phyloP scores from a whole-genome alignment of 2,797 vertebrate genomes.

The Falco novaeseelandiae region DNA sequence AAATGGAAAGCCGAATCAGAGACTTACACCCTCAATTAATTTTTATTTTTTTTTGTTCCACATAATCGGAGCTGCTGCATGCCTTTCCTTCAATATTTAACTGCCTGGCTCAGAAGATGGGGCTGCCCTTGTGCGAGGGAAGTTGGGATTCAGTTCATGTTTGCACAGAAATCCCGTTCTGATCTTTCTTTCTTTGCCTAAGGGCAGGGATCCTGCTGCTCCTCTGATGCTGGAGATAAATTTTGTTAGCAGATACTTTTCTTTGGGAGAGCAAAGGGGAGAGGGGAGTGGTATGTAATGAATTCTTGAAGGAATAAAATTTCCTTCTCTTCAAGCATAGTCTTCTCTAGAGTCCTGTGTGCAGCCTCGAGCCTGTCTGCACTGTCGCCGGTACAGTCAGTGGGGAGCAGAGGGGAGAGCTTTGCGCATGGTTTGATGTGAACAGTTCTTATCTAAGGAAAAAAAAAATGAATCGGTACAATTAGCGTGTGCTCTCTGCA shows the following conservation, averaged over 20 bases:
- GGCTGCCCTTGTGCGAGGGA: background rate
- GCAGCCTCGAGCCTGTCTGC: background rate
- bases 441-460: background rate
- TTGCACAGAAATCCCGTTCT: slow-evolving; percentile 39
- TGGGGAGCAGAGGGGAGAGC: background rate
- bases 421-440: accelerated
- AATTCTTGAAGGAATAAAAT: background rate
- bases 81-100: slow-evolving; percentile 42
- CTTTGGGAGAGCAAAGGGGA: slow-evolving; percentile 31
- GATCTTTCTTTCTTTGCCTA: slow-evolving; percentile 10
- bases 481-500: background rate
- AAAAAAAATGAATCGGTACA: background rate
- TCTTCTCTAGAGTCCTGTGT: background rate
- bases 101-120: background rate
- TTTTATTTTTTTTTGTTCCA: slow-evolving; percentile 35
- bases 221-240: slow-evolving; percentile 20
- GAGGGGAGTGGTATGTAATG: background rate
- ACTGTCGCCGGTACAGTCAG: background rate
- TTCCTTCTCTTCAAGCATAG: background rate
- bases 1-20: slow-evolving; percentile 8
- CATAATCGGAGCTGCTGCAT: slow-evolving; percentile 16
- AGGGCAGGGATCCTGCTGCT: slow-evolving; percentile 48
- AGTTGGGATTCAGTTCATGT: background rate
- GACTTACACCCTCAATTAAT: slow-evolving; percentile 62
- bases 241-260: slow-evolving; percentile 28